Evolutionary conservation across 2,797 vertebrate species (phyloP), one percentile per base, ranked within the genome.

Genomic region (Microcaecilia unicolor): DNA sequence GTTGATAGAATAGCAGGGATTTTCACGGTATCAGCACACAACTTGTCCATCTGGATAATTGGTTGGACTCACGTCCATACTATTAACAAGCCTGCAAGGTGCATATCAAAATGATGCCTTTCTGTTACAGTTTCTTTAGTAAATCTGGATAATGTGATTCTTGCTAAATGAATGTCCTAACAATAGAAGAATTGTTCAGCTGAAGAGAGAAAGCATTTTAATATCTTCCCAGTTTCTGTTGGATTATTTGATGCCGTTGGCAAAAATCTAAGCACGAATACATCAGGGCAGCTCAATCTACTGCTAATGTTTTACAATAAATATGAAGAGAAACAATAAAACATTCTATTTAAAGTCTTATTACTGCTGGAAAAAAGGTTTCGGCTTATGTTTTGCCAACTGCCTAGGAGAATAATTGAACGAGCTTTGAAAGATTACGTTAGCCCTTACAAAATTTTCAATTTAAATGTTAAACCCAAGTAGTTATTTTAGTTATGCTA

Each of bases 1-100:
- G 20, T 27, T 35, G 44, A 45, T 32, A 28, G 41, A 44, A 45
- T 36, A 32, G 41, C 28, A 18, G 10, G 25, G 29, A 45, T 45
- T 40, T 45, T 40, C 32, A 18, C 21, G 22, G 45, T 51, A 44
- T 44, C 24, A 34, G 26, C 28, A 21, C 27, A 28, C 16, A 28
- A 18, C 15, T 25, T 36, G 24, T 25, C 36, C 37, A 32, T 31
- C 31, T 36, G 41, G 26, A 14, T 44, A 45, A 37, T 36, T 51
- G 51, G 27, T 41, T 41, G 24, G 38, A 31, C 30, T 34, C 29
- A 19, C 40, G 14, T 35, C 17, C 24, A 22, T 24, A 21, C 21
- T 44, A 51, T 40, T 31, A 33, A 17, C 18, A 40, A 35, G 27
- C 31, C 31, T 25, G 18, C 26, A 28, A 31, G 11, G 29, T 38